Conservation (phyloP, 1,140 invertebrate species). For the Ips nitidus region DNA sequence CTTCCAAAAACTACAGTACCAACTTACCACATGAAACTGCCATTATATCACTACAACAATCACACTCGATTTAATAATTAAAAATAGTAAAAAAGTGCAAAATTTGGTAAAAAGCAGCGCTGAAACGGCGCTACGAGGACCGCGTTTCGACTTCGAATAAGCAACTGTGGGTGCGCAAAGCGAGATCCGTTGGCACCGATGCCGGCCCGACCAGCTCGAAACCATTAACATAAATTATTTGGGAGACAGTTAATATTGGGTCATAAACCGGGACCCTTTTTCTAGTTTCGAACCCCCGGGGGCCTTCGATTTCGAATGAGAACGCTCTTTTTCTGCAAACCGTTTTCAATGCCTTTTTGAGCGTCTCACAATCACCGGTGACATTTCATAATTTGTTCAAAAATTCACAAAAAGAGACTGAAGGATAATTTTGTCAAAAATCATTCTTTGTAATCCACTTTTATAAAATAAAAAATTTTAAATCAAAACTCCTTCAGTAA, state of each 20-base stretch:
- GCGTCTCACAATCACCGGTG: too few species aligned
- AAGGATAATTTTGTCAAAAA: too few species aligned
- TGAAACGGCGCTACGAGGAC: conserved; percentile 12
- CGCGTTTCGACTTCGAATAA: conserved; percentile 24
- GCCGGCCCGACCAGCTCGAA: conserved; percentile 34
- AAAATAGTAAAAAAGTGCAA: neutral
- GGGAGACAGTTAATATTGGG: conserved; percentile 55
- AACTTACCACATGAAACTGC: too few species aligned
- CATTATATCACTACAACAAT: neutral
- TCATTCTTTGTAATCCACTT: too few species aligned
- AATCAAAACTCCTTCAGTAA: too few species aligned
- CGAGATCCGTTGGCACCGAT: conserved; percentile 18
- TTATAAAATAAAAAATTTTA: too few species aligned
- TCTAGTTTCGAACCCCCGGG: conserved; percentile 18
- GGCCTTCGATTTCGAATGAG: conserved; percentile 4
- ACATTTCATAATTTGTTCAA: too few species aligned
- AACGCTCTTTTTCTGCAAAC: neutral
- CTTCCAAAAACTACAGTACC: too few species aligned
- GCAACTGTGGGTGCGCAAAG: conserved; percentile 33
- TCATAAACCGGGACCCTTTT: conserved; percentile 48
- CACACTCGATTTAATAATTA: neutral
- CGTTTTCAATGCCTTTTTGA: too few species aligned
- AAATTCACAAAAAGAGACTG: too few species aligned
- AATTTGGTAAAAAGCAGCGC: conserved; percentile 21
- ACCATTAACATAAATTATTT: conserved; percentile 56